A percentile compares a stretch with the other conserved stretches of the same genome.
phyloP scores from a whole-genome alignment of 2,113 vertebrate species.

The Phylloscopus trochilus region DNA sequence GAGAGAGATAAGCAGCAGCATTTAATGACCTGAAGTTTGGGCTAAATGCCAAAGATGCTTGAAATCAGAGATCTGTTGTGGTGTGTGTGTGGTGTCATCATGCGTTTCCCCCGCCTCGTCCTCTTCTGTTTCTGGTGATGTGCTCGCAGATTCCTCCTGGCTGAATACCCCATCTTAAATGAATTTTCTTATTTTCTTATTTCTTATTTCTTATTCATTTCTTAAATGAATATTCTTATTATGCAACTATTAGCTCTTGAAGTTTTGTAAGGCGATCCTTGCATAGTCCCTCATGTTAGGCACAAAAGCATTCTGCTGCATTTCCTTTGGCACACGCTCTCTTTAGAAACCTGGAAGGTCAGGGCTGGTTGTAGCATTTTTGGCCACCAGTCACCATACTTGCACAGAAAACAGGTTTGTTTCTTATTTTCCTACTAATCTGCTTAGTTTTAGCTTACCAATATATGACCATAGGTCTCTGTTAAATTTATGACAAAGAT shows the following conservation, averaged over 20 bases:
- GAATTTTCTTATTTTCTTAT: background rate
- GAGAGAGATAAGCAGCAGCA: background rate
- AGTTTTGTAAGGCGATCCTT: background rate
- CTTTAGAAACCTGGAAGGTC: background rate
- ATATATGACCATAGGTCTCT: background rate
- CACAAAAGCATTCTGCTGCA: background rate
- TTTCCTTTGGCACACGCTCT: background rate
- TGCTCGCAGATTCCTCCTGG: background rate
- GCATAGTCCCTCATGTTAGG: background rate
- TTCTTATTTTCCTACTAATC: background rate
- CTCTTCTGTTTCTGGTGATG: background rate
- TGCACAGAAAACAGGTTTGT: background rate
- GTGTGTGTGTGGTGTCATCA: background rate
- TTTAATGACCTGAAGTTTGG: background rate
- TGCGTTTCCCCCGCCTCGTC: rapidly evolving
- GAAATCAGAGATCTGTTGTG: background rate
- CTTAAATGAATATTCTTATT: background rate
- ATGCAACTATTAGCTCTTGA: background rate
- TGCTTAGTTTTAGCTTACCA: background rate
- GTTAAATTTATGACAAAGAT: background rate
- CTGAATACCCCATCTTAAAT: background rate
- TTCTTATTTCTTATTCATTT: too few relatives aligned
- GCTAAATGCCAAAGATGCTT: background rate
- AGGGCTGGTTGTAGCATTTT: background rate
- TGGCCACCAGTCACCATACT: background rate